A percentile compares a stretch with the other conserved stretches of the same genome.
Evolutionary conservation across 2,888 invertebrate genomes (phyloP).

Genomic region (Hydriomena furcata): DNA sequence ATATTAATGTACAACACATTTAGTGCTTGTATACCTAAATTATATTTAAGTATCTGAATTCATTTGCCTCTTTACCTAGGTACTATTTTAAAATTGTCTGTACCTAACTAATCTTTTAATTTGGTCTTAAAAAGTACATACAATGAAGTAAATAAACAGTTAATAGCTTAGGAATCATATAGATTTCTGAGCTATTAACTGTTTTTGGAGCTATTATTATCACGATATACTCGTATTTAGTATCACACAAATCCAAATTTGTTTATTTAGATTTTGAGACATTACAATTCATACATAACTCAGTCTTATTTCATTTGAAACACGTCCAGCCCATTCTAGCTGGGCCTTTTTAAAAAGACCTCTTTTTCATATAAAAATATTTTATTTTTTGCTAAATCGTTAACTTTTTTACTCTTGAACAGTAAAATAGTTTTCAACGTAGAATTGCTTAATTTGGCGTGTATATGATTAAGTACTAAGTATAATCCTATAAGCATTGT

Average conservation of each 20-base stretch:
- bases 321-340: constrained; percentile 25
- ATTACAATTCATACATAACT: constrained; percentile 31
- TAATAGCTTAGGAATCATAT: too few species aligned
- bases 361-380: constrained; percentile 65
- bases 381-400: constrained; percentile 57
- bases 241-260: constrained; percentile 3
- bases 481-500: constrained; percentile 57
- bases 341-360: constrained; percentile 53
- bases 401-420: constrained; percentile 59
- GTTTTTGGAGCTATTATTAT: constrained; percentile 1
- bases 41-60: neutral
- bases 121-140: constrained; percentile 3
- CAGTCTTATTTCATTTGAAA: constrained; percentile 33
- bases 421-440: constrained; percentile 54
- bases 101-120: neutral
- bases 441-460: constrained; percentile 49
- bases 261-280: constrained; percentile 6
- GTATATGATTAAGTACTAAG: constrained; percentile 57
- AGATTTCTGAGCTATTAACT: too few species aligned
- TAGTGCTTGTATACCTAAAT: constrained; percentile 2
- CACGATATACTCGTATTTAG: constrained; percentile 7
- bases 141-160: too few species aligned
- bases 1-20: neutral
- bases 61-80: constrained; percentile 1
- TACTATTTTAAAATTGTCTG: neutral